Percentiles rank a stretch among this genome's conserved stretches.
These are phyloP conservation scores for Ancistrus triradiatus DNA, from an alignment of 2,113 vertebrate species.

Conservation along the genomic window DNA sequence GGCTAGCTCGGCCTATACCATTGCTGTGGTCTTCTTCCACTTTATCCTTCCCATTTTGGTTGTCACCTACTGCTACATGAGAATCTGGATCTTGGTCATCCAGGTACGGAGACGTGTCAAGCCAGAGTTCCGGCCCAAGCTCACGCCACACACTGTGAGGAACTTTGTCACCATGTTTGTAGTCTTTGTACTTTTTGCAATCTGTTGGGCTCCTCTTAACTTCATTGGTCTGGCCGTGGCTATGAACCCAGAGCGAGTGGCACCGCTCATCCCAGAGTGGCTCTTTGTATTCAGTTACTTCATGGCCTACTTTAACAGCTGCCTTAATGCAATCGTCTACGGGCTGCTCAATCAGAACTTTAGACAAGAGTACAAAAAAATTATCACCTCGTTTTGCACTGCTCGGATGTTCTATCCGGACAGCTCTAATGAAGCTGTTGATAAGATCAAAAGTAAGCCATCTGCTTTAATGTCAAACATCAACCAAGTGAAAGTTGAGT, in stretches of 20 bases:
- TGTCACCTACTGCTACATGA: slow-evolving; percentile 79
- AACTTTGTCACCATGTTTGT: slow-evolving; percentile 86
- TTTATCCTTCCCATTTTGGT: slow-evolving; percentile 77
- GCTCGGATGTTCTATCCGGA: slow-evolving; percentile 69
- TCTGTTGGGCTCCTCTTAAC: slow-evolving; percentile 86
- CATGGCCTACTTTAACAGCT: slow-evolving; percentile 63
- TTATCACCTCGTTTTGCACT: slow-evolving; percentile 73
- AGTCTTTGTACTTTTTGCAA: slow-evolving; percentile 81
- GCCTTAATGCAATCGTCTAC: slow-evolving; percentile 69
- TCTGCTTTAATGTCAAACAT: slow-evolving; percentile 74
- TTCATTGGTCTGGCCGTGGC: slow-evolving; percentile 80
- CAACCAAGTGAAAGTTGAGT: slow-evolving; percentile 76
- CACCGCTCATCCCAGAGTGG: slow-evolving; percentile 55
- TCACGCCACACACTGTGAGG: slow-evolving; percentile 79
- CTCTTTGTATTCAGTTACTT: slow-evolving; percentile 52
- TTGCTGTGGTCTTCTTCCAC: slow-evolving; percentile 81
- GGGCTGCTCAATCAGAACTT: slow-evolving; percentile 84
- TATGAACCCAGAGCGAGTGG: slow-evolving; percentile 63
- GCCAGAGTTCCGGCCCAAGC: slow-evolving; percentile 66
- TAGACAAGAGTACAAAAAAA: slow-evolving; percentile 78
- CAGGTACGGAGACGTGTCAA: slow-evolving; percentile 76
- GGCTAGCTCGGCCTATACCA: slow-evolving; percentile 75
- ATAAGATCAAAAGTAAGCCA: slow-evolving; percentile 74
- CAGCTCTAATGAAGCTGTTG: slow-evolving; percentile 70
- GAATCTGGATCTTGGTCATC: slow-evolving; percentile 82